Percentiles rank a stretch among this genome's conserved stretches.
These are phyloP conservation scores for Smittia aterrima DNA, from an alignment of 2,888 invertebrate genomes.

Conservation along the genomic window DNA sequence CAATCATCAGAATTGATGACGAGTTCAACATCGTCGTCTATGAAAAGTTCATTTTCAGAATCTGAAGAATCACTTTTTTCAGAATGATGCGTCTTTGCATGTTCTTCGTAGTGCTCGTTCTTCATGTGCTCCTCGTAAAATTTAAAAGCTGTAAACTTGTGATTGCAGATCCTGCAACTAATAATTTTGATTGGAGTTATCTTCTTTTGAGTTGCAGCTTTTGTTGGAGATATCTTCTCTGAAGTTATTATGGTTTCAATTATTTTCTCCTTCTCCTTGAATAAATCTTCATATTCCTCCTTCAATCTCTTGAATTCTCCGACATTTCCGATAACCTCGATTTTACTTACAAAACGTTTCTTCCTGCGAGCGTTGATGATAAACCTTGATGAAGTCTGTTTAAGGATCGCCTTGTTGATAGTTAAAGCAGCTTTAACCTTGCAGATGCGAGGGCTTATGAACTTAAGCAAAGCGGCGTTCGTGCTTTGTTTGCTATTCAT, in stretches of 20 bases:
- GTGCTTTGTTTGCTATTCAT: neutral
- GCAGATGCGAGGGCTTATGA: neutral
- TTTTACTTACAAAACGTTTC: neutral
- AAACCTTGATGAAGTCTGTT: neutral
- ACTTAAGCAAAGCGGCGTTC: neutral
- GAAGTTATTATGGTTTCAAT: too few relatives aligned
- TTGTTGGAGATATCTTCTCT: too few relatives aligned
- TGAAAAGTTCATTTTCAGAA: neutral
- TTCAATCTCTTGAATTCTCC: neutral
- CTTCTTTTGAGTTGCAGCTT: neutral
- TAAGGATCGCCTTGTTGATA: neutral
- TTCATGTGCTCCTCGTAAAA: neutral
- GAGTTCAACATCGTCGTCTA: neutral
- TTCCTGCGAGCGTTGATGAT: neutral
- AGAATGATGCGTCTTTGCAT: too few relatives aligned
- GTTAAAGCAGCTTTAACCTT: neutral
- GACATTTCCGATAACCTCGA: neutral
- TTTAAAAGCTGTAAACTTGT: neutral
- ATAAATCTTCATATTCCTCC: neutral
- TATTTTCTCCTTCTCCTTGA: too few relatives aligned
- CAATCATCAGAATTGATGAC: neutral
- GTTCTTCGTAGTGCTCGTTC: neutral
- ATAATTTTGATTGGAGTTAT: conserved; percentile 18
- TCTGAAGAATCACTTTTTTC: neutral
- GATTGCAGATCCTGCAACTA: conserved; percentile 4